Evolutionary conservation across 92 coral and sea anemone genomes (phyloP).

Genomic region (Muricea muricata): DNA sequence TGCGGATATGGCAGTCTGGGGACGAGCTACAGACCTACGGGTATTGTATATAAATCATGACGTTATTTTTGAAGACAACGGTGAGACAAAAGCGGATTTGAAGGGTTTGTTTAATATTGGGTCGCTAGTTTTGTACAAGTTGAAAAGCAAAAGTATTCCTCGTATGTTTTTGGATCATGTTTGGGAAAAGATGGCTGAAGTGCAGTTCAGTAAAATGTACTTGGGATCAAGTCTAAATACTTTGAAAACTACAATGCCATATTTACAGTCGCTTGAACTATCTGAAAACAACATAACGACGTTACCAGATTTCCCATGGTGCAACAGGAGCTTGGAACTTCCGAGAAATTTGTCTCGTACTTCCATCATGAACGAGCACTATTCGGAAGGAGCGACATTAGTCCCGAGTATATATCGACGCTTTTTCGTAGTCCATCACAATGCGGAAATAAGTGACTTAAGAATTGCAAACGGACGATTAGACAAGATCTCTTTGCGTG

Average conservation of each 20-base stretch:
- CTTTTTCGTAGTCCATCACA: constrained; percentile 5
- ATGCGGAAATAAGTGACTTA: background rate
- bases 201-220: constrained; percentile 29
- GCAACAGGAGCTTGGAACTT: constrained; percentile 26
- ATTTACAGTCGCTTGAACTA: constrained; percentile 71
- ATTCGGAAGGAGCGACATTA: constrained; percentile 43
- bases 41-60: constrained; percentile 46
- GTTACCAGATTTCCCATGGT: constrained; percentile 77
- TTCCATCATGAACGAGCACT: constrained; percentile 36
- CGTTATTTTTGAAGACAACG: constrained; percentile 51
- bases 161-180: constrained; percentile 30
- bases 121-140: constrained; percentile 42
- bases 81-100: background rate
- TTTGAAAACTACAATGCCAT: constrained; percentile 64
- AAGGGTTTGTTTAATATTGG: constrained; percentile 63
- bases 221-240: constrained; percentile 48
- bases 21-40: constrained; percentile 72
- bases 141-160: constrained; percentile 40
- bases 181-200: constrained; percentile 80
- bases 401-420: constrained; percentile 29
- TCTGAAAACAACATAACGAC: constrained; percentile 34
- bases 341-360: constrained; percentile 59
- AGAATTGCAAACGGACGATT: background rate
- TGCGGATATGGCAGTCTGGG: constrained; percentile 58
- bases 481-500: constrained; percentile 40